Evolutionary conservation across 2,113 vertebrate genomes (phyloP).

Genomic region (Cyanocitta stelleri): DNA sequence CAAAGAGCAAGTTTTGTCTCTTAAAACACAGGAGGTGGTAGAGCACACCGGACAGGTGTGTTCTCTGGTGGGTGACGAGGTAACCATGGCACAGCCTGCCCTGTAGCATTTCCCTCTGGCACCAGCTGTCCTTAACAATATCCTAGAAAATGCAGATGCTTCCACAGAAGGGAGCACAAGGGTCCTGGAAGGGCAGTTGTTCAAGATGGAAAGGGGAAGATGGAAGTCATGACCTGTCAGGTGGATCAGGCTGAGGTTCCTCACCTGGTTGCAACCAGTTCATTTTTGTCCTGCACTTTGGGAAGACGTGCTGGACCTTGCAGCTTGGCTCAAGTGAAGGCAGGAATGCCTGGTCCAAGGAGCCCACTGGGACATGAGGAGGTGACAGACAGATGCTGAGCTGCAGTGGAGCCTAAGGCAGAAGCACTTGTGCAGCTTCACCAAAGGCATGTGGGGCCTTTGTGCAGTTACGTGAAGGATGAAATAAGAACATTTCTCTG

Average conservation of each 20-base stretch:
- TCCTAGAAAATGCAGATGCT: background rate
- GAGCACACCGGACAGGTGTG: background rate
- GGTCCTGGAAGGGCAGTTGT: background rate
- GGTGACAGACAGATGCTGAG: background rate
- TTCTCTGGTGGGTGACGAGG: background rate
- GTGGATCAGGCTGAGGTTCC: background rate
- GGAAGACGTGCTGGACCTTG: background rate
- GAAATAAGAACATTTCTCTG: background rate
- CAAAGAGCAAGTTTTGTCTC: background rate
- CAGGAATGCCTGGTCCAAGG: background rate
- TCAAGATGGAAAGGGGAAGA: background rate
- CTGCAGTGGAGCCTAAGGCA: rapidly evolving
- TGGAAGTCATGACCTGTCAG: background rate
- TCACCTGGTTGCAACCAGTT: background rate
- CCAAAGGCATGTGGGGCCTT: rapidly evolving
- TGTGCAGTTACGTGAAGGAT: background rate
- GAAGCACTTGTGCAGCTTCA: background rate
- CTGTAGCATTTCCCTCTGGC: background rate
- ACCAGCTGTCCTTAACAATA: background rate
- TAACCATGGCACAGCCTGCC: background rate
- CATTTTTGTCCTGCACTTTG: background rate
- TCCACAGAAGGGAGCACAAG: background rate
- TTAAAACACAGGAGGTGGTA: background rate
- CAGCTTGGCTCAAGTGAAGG: background rate
- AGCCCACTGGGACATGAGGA: background rate